Conservation (phyloP, 2,888 invertebrate species). For the Drosophila greeni region DNA sequence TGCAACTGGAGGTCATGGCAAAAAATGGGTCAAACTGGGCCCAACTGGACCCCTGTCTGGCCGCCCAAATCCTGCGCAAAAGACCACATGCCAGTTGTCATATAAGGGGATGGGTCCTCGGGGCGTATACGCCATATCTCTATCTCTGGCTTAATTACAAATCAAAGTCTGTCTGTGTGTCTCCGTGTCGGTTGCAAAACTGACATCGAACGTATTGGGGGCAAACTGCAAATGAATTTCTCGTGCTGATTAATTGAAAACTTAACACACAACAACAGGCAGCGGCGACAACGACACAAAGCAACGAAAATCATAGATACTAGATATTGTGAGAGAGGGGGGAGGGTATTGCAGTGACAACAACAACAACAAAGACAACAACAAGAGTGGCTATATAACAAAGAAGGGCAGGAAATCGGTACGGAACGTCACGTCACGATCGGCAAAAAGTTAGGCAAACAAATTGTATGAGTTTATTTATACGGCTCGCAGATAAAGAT, state of each 20-base stretch:
- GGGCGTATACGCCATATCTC: slow-evolving; percentile 38
- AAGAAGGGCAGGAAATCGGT: slow-evolving; percentile 19
- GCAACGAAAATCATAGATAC: slow-evolving; percentile 33
- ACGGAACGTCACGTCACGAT: slow-evolving; percentile 35
- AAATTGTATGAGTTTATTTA: slow-evolving; percentile 57
- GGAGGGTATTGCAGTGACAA: slow-evolving; percentile 28
- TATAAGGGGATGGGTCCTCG: slow-evolving; percentile 15
- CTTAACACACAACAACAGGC: slow-evolving; percentile 21
- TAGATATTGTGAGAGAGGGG: slow-evolving; percentile 16
- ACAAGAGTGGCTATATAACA: slow-evolving; percentile 30
- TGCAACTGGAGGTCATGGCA: slow-evolving; percentile 42
- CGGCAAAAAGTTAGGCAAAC: slow-evolving; percentile 44
- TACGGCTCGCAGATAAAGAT: slow-evolving; percentile 47
- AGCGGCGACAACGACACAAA: slow-evolving; percentile 17
- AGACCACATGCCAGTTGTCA: slow-evolving; percentile 38
- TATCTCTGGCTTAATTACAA: slow-evolving; percentile 38
- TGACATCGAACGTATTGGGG: slow-evolving; percentile 25
- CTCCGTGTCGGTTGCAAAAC: slow-evolving; percentile 19
- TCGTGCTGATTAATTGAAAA: slow-evolving; percentile 40
- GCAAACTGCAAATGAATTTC: slow-evolving; percentile 37
- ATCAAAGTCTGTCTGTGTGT: slow-evolving; percentile 32
- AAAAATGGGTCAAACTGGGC: slow-evolving; percentile 59
- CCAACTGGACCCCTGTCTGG: slow-evolving; percentile 48
- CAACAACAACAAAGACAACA: slow-evolving; percentile 8
- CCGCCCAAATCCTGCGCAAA: slow-evolving; percentile 45